phyloP scores from a whole-genome alignment of 2,888 invertebrate species.

The Macaria liturata region DNA sequence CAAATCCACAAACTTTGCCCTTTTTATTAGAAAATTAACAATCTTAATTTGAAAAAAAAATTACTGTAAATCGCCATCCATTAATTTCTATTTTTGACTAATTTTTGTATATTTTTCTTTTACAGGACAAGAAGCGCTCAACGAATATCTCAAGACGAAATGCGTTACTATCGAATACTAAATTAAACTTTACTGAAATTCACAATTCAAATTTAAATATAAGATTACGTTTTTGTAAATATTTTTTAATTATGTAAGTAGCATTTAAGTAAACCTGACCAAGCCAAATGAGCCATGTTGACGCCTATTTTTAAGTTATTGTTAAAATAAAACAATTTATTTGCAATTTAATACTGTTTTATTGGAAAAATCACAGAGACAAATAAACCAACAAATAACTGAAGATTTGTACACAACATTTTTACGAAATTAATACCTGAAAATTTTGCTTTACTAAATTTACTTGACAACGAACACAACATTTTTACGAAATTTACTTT shows the following conservation, averaged over 20 bases:
- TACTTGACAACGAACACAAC: no score
- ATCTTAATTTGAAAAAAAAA: no score
- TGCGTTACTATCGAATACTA: slow-evolving; percentile 97
- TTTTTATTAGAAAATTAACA: no score
- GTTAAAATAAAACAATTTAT: slow-evolving; percentile 15
- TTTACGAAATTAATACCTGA: no score
- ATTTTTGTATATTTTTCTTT: slow-evolving; percentile 36
- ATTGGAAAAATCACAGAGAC: slow-evolving; percentile 5
- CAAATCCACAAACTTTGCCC: no score
- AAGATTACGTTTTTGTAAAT: slow-evolving; percentile 17
- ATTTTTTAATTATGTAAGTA: slow-evolving; percentile 20
- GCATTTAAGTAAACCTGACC: slow-evolving; percentile 22
- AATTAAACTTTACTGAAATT: slow-evolving; percentile 17
- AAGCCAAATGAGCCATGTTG: slow-evolving; percentile 9
- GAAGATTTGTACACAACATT: no score
- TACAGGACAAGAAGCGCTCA: slow-evolving; percentile 94
- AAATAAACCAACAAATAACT: no score
- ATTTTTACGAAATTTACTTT: neutral
- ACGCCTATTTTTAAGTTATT: slow-evolving; percentile 18
- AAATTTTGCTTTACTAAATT: no score
- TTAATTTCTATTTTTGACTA: no score
- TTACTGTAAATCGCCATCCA: no score
- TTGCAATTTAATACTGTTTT: slow-evolving; percentile 19
- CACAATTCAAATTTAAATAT: slow-evolving; percentile 11
- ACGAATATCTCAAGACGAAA: slow-evolving; percentile 97